phyloP scores from a whole-genome alignment of 2,113 vertebrate genomes.

The Corythoichthys intestinalis region DNA sequence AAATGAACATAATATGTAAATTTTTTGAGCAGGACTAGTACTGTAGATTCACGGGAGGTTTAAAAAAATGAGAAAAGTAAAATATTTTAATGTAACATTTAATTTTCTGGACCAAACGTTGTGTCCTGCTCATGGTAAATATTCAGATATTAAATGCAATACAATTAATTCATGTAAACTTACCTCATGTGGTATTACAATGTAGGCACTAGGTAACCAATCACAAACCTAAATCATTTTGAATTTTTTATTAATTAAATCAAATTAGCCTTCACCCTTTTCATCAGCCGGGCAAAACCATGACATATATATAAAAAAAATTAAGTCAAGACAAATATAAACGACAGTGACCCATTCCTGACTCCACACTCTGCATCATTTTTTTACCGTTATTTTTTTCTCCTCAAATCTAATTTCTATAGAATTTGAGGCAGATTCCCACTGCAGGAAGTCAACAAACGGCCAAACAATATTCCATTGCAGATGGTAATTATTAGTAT shows the following conservation, averaged over 20 bases:
- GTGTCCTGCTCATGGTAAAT: not conserved
- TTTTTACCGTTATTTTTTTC: not conserved
- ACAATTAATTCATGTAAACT: not conserved
- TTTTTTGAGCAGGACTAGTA: too few relatives aligned
- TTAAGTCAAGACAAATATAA: constrained; percentile 28
- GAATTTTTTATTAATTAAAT: constrained; percentile 54
- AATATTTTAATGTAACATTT: too few relatives aligned
- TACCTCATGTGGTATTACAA: not conserved
- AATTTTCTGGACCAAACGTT: too few relatives aligned
- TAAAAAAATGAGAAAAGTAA: too few relatives aligned
- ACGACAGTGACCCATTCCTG: constrained; percentile 29
- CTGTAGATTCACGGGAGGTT: too few relatives aligned
- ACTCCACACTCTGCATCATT: not conserved
- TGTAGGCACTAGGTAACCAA: constrained; percentile 31
- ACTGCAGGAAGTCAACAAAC: not conserved
- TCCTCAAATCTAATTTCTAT: not conserved
- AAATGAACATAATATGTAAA: too few relatives aligned
- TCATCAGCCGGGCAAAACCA: constrained; percentile 7
- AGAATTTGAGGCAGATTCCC: not conserved
- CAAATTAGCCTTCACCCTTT: constrained; percentile 25
- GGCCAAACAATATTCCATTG: not conserved
- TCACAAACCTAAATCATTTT: constrained; percentile 1
- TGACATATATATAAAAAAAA: constrained; percentile 36
- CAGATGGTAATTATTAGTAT: not conserved
- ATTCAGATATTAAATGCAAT: not conserved